Evolutionary conservation across 1,140 invertebrate genomes (phyloP).

Genomic region (Conus betulinus): DNA sequence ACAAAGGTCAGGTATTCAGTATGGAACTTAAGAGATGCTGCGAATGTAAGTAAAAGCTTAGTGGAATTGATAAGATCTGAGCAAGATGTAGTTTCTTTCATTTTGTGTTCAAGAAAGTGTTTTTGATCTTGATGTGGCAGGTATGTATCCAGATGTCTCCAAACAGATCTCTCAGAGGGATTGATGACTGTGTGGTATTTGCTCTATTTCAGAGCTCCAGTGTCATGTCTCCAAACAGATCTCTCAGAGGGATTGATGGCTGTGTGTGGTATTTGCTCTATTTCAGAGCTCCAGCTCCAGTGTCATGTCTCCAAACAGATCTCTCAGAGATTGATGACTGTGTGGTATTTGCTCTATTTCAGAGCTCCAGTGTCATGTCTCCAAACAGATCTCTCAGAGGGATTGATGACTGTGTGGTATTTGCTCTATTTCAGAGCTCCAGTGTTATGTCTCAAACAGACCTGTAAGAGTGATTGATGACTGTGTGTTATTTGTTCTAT

Average conservation of each 20-base stretch:
- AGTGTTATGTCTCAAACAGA: constrained; percentile 14
- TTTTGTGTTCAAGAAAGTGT: no score
- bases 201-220: neutral
- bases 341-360: constrained; percentile 44
- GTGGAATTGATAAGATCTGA: no score
- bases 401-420: constrained; percentile 64
- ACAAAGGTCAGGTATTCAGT: no score
- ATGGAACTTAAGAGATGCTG: no score
- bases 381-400: constrained; percentile 31
- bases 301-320: constrained; percentile 31
- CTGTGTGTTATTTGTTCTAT: constrained; percentile 48
- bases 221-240: constrained; percentile 31
- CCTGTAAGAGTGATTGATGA: constrained; percentile 60
- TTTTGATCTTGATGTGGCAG: no score
- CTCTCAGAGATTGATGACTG: constrained; percentile 60
- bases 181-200: constrained; percentile 64
- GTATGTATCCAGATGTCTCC: constrained; percentile 23
- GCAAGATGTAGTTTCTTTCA: no score
- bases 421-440: neutral
- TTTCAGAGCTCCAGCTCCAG: constrained; percentile 6
- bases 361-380: no score
- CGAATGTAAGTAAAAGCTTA: no score
- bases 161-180: constrained; percentile 40
- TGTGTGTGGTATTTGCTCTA: constrained; percentile 56
- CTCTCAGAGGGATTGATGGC: constrained; percentile 60